These are phyloP conservation scores for Erythrolamprus reginae DNA, from an alignment of 2,113 vertebrate genomes.

Conservation along the genomic window DNA sequence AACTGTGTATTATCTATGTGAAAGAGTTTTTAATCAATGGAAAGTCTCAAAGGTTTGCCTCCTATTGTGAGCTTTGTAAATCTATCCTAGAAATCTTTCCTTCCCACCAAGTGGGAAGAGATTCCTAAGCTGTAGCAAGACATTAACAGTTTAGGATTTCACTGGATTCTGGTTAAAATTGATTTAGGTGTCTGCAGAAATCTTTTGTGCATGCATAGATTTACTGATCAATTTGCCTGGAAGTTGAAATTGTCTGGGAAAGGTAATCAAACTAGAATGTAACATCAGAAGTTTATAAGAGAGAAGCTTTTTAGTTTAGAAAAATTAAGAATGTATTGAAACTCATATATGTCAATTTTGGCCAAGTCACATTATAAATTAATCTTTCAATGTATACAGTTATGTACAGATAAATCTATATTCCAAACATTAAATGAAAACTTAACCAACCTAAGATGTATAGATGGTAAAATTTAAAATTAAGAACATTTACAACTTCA, in stretches of 20 bases:
- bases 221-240: conserved; percentile 53
- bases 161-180: conserved; percentile 61
- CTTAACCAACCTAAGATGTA: neutral
- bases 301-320: conserved; percentile 12
- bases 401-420: neutral
- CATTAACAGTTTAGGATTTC: conserved; percentile 67
- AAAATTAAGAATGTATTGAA: neutral
- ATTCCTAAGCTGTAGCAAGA: conserved; percentile 58
- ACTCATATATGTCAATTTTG: neutral
- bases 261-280: conserved; percentile 77
- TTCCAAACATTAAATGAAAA: neutral
- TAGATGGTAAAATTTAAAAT: neutral
- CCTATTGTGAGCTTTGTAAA: conserved; percentile 70
- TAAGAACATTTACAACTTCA: neutral
- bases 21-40: conserved; percentile 78
- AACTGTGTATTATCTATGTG: conserved; percentile 83
- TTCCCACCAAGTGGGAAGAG: conserved; percentile 46
- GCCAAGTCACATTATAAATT: neutral
- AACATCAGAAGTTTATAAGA: conserved; percentile 60
- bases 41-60: conserved; percentile 84
- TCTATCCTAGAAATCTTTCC: conserved; percentile 59
- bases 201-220: conserved; percentile 51
- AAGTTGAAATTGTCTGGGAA: conserved; percentile 60
- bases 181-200: conserved; percentile 64
- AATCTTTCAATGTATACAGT: neutral